Percentiles rank a stretch among this genome's conserved stretches.
Conservation (phyloP, 2,888 invertebrate species). For the Spatulosminthurus flaviceps region DNA sequence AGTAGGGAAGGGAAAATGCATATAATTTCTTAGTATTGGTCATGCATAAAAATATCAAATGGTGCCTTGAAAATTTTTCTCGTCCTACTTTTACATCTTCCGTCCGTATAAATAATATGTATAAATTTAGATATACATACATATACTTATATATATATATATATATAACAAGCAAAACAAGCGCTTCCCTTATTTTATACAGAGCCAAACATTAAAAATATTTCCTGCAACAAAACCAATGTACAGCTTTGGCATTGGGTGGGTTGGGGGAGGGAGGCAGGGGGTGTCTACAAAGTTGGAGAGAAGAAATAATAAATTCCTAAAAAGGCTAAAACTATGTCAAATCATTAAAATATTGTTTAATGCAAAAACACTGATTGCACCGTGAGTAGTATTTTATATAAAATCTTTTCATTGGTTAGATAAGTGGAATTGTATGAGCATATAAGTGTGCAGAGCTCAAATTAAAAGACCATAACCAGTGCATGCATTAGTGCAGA, state of each 20-base stretch:
- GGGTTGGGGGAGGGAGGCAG: too few species aligned
- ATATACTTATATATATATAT: too few species aligned
- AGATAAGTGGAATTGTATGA: constrained; percentile 35
- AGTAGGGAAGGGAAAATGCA: background rate
- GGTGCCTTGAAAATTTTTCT: background rate
- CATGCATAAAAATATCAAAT: background rate
- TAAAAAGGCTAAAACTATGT: background rate
- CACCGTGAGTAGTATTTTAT: background rate
- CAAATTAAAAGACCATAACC: constrained; percentile 7
- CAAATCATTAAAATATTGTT: background rate
- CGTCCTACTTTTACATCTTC: background rate
- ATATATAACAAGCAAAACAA: too few species aligned
- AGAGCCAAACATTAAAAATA: too few species aligned
- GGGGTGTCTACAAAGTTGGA: too few species aligned
- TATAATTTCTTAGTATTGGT: background rate
- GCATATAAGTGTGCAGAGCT: background rate
- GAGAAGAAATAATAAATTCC: background rate
- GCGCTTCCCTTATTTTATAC: too few species aligned
- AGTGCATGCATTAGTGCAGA: constrained; percentile 9
- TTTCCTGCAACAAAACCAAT: too few species aligned
- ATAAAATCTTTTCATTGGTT: constrained; percentile 35
- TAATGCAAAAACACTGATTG: background rate
- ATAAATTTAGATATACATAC: too few species aligned
- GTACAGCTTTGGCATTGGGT: too few species aligned
- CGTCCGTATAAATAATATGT: too few species aligned